Percentiles rank a stretch among this genome's conserved stretches.
Conservation (phyloP, 2,797 vertebrate species). For the Paratrypauchen microcephalus region DNA sequence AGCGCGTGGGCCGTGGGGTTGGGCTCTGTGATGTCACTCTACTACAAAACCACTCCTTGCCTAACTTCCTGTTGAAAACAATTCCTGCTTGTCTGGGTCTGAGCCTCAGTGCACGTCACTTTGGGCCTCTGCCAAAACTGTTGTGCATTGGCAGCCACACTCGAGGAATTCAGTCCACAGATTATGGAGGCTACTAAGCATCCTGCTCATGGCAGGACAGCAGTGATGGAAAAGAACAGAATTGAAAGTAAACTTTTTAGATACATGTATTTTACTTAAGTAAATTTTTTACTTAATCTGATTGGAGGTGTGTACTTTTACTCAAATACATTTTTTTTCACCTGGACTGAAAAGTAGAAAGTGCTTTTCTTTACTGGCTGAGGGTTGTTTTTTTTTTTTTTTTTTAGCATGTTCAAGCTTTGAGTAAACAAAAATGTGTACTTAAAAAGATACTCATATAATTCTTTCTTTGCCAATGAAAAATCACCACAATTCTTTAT, state of each 20-base stretch:
- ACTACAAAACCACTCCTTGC: constrained; percentile 77
- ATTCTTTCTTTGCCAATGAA: not conserved
- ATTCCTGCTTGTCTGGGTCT: constrained; percentile 72
- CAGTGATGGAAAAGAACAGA: not conserved
- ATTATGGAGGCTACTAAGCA: constrained; percentile 42
- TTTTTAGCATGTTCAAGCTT: not conserved
- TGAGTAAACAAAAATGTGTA: not conserved
- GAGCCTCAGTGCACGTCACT: constrained; percentile 42
- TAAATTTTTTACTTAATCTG: not conserved
- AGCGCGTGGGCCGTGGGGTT: constrained; percentile 74
- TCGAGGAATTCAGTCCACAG: constrained; percentile 51
- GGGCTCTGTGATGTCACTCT: constrained; percentile 73
- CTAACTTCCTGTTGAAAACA: constrained; percentile 81
- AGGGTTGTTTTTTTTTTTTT: not conserved
- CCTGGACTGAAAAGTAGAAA: not conserved
- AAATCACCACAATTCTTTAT: not conserved
- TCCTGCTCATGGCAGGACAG: constrained; percentile 24
- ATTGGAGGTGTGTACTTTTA: not conserved
- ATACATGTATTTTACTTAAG: not conserved
- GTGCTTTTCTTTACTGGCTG: not conserved
- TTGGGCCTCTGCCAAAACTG: constrained; percentile 23
- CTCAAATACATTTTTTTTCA: not conserved
- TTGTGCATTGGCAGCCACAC: constrained; percentile 26
- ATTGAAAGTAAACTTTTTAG: not conserved
- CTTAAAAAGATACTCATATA: not conserved